A percentile compares a stretch with the other conserved stretches of the same genome.
Conservation (phyloP, 1,140 invertebrate genomes). For the Trypoxylus dichotomus region DNA sequence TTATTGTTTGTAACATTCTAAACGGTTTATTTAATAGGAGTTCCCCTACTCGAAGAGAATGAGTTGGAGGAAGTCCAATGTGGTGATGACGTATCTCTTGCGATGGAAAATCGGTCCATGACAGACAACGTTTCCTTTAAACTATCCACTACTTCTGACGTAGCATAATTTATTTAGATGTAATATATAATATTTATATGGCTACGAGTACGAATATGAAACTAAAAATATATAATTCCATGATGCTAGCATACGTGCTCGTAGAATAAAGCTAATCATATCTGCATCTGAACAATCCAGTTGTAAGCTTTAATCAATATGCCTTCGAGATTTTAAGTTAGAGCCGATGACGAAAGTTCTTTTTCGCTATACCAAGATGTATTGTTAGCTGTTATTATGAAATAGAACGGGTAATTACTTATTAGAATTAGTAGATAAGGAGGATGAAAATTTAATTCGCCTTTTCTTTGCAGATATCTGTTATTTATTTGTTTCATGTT, state of each 20-base stretch:
- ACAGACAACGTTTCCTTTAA: slow-evolving; percentile 47
- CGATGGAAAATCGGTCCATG: slow-evolving; percentile 46
- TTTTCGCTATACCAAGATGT: neutral
- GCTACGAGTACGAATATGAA: neutral
- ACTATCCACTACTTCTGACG: slow-evolving; percentile 34
- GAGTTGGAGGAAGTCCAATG: slow-evolving; percentile 50
- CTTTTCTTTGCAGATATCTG: neutral
- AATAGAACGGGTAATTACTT: slow-evolving; percentile 25
- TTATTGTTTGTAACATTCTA: neutral
- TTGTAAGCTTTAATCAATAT: neutral
- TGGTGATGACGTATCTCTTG: slow-evolving; percentile 40
- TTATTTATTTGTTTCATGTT: neutral
- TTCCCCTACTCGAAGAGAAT: slow-evolving; percentile 51
- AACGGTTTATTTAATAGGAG: slow-evolving; percentile 40
- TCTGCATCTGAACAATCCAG: neutral
- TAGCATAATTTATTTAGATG: slow-evolving; percentile 4
- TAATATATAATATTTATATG: neutral
- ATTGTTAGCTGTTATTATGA: neutral
- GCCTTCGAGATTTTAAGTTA: neutral
- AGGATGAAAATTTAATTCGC: neutral
- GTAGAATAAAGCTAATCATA: slow-evolving; percentile 10
- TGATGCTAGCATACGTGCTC: neutral
- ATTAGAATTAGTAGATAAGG: neutral
- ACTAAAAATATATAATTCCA: neutral
- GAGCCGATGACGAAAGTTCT: neutral